Percentiles rank a stretch among this genome's conserved stretches.
Evolutionary conservation across 2,113 vertebrate genomes (phyloP).

Genomic region (Plotosus lineatus): DNA sequence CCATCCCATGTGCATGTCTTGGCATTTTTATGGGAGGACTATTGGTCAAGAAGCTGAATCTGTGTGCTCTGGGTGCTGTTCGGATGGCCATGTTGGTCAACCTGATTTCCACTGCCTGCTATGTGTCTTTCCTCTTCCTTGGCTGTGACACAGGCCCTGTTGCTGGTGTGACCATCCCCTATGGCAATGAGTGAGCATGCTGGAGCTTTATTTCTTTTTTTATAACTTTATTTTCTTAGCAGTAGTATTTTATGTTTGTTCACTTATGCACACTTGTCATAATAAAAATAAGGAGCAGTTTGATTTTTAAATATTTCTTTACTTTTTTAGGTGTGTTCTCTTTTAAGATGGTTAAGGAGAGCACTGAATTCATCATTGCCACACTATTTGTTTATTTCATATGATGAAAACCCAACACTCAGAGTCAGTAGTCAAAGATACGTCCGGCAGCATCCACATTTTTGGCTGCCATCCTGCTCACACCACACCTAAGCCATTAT

Average conservation of each 20-base stretch:
- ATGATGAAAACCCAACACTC: no score
- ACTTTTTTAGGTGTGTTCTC: background rate
- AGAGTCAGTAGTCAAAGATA: no score
- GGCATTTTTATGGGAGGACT: conserved; percentile 97
- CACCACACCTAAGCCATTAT: no score
- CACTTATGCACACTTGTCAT: conserved; percentile 9
- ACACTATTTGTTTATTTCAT: background rate
- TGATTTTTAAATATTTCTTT: background rate
- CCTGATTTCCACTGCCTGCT: conserved; percentile 94
- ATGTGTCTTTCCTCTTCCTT: conserved; percentile 95
- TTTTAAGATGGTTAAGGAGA: background rate
- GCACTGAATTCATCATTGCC: background rate
- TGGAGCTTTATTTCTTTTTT: background rate
- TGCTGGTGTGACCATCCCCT: conserved; percentile 89
- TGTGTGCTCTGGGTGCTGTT: conserved; percentile 92
- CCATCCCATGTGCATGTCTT: conserved; percentile 94
- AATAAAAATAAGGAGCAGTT: background rate
- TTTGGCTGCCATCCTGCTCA: no score
- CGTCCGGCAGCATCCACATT: no score
- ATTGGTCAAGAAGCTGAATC: conserved; percentile 94
- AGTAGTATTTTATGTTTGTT: conserved; percentile 14
- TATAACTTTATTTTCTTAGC: no score
- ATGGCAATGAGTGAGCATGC: conserved; percentile 85
- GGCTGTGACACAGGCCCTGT: conserved; percentile 94
- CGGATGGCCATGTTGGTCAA: conserved; percentile 98